Percentiles rank a stretch among this genome's conserved stretches.
phyloP scores from a whole-genome alignment of 2,113 vertebrate species.

The Chaetodon trifascialis region DNA sequence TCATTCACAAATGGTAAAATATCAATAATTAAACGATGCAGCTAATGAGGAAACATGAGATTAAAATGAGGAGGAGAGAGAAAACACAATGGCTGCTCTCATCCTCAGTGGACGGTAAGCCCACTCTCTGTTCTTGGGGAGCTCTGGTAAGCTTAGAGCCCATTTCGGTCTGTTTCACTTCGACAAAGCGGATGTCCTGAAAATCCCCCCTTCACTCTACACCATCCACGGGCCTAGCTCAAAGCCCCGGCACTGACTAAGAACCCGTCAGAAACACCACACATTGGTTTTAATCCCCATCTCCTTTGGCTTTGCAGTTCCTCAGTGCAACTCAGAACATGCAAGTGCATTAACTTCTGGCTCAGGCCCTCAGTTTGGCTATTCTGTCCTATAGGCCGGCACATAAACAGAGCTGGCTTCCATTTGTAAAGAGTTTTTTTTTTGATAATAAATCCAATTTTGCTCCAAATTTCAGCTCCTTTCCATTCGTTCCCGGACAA shows the following conservation, averaged over 20 bases:
- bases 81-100: slow-evolving; percentile 31
- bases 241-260: slow-evolving; percentile 63
- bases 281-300: slow-evolving; percentile 63
- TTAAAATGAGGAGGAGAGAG: not conserved
- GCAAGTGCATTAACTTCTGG: slow-evolving; percentile 55
- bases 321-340: slow-evolving; percentile 45
- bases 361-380: slow-evolving; percentile 23
- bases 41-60: slow-evolving; percentile 43
- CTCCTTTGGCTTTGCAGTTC: slow-evolving; percentile 58
- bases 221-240: slow-evolving; percentile 52
- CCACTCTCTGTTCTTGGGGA: slow-evolving; percentile 47
- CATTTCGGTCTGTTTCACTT: slow-evolving; percentile 65
- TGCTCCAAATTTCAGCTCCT: slow-evolving; percentile 10
- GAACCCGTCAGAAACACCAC: slow-evolving; percentile 63
- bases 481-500: not conserved
- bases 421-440: slow-evolving; percentile 25
- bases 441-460: slow-evolving; percentile 46
- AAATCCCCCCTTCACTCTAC: slow-evolving; percentile 56
- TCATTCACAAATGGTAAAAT: slow-evolving; percentile 25
- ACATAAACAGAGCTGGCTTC: slow-evolving; percentile 22
- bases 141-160: slow-evolving; percentile 58
- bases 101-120: slow-evolving; percentile 42
- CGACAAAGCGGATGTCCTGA: slow-evolving; percentile 66
- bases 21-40: slow-evolving; percentile 43
- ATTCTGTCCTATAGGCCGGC: slow-evolving; percentile 25